Evolutionary conservation across 2,797 vertebrate genomes (phyloP).

Genomic region (Heteromormyrus szaboi): DNA sequence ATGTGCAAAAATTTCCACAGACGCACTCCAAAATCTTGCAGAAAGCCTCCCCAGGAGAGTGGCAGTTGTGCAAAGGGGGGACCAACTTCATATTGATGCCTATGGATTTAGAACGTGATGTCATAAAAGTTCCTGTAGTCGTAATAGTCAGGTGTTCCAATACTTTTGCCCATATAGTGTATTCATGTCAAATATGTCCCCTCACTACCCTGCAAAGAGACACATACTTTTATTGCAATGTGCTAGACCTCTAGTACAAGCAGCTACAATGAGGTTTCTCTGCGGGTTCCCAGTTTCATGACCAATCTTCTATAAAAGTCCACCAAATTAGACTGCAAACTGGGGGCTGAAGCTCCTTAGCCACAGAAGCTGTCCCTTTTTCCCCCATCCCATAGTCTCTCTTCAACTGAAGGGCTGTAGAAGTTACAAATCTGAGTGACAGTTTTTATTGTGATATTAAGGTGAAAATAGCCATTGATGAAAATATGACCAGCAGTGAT

Average conservation of each 20-base stretch:
- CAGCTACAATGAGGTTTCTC: not conserved
- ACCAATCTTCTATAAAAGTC: not conserved
- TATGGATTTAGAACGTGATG: not conserved
- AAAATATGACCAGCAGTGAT: not conserved
- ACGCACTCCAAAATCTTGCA: not conserved
- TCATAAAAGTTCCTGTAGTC: not conserved
- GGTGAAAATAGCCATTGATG: not conserved
- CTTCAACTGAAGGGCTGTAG: not conserved
- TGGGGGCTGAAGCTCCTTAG: not conserved
- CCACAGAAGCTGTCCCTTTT: not conserved
- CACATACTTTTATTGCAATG: not conserved
- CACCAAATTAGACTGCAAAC: not conserved
- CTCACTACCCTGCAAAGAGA: not conserved
- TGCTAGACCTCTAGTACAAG: not conserved
- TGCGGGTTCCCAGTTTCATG: not conserved
- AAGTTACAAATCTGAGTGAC: not conserved
- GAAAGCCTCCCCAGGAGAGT: not conserved
- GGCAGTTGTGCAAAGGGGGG: not conserved
- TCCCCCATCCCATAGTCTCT: not conserved
- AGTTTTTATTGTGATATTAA: not conserved
- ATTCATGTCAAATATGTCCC: not conserved
- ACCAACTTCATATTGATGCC: not conserved
- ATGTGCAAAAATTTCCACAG: not conserved
- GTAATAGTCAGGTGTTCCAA: not conserved
- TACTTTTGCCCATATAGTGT: not conserved